Conservation (phyloP, 2,797 vertebrate genomes). For the Hafferia zeledoni region DNA sequence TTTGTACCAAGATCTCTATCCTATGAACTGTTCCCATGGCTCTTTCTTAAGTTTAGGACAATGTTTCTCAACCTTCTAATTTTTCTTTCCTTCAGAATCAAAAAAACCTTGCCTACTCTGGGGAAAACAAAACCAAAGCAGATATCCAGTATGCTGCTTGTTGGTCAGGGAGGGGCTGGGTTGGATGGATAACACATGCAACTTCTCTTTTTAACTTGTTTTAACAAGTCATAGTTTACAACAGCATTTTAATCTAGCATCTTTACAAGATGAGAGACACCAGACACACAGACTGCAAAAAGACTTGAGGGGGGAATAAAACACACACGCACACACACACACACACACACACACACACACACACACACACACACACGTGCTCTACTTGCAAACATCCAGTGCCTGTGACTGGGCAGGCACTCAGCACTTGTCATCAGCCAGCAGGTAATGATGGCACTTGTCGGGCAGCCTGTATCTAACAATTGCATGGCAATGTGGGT, state of each 20-base stretch:
- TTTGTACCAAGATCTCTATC: background rate
- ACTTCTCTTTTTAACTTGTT: background rate
- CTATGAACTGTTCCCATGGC: background rate
- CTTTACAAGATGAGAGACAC: background rate
- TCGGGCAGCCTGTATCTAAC: background rate
- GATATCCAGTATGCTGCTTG: background rate
- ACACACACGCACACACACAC: background rate
- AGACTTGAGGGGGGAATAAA: background rate
- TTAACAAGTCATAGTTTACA: background rate
- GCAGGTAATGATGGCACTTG: background rate
- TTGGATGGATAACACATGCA: background rate
- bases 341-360: background rate
- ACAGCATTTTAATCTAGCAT: background rate
- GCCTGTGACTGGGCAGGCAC: background rate
- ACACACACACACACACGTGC: background rate
- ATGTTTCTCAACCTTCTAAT: background rate
- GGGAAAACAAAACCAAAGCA: background rate
- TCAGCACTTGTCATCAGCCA: background rate
- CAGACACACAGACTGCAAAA: background rate
- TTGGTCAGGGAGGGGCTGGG: fast-evolving
- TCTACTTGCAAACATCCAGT: background rate
- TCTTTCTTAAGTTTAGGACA: background rate
- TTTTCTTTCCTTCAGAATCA: background rate
- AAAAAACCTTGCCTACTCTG: background rate
- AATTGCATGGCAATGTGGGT: fast-evolving